Evolutionary conservation across 2,888 invertebrate genomes (phyloP).

Genomic region (Hemistola chrysoprasaria): DNA sequence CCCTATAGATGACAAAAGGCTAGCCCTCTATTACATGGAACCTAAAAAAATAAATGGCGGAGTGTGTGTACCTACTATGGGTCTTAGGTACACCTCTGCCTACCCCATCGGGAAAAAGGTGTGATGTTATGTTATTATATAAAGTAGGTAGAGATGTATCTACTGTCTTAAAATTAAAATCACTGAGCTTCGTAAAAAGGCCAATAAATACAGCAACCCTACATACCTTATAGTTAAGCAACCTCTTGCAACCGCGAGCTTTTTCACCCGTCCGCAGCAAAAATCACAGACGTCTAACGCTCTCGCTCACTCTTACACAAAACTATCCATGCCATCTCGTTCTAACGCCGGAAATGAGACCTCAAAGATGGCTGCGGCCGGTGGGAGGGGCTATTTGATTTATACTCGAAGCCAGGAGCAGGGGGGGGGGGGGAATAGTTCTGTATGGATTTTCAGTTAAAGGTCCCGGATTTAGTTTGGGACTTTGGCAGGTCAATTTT

Average conservation of each 20-base stretch:
- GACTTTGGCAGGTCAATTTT: slow-evolving; percentile 23
- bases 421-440: slow-evolving; percentile 37
- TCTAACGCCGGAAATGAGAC: slow-evolving; percentile 69
- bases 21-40: no score
- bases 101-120: no score
- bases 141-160: no score
- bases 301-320: slow-evolving; percentile 36
- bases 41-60: no score
- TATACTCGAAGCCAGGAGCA: no score
- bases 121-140: no score
- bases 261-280: slow-evolving; percentile 31
- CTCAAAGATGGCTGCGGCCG: slow-evolving; percentile 80
- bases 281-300: slow-evolving; percentile 38
- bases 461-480: slow-evolving; percentile 25
- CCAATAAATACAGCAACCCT: not conserved
- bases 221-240: slow-evolving; percentile 1
- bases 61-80: no score
- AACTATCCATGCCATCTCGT: slow-evolving; percentile 46
- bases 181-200: no score
- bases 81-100: no score
- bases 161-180: no score
- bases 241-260: slow-evolving; percentile 1
- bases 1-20: no score
- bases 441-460: slow-evolving; percentile 35
- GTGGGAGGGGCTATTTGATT: slow-evolving; percentile 77